Evolutionary conservation across 2,888 invertebrate genomes (phyloP), one percentile per base, ranked within the genome.

Genomic region (Choristoneura rosaceana): DNA sequence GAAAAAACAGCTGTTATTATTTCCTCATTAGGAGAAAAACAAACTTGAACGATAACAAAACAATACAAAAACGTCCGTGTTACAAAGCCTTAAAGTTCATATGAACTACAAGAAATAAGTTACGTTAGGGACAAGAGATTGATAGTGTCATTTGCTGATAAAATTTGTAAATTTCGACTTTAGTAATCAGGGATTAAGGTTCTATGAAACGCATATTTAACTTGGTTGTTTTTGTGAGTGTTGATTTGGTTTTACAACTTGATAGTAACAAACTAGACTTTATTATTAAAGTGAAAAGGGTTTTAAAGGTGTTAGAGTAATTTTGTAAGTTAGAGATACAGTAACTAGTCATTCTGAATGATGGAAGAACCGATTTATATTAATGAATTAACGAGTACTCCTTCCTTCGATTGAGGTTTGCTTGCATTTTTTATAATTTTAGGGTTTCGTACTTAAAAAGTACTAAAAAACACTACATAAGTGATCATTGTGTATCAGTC

Each of bases 21-120:
- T 91, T 89, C 78, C 87, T 88, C 89, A 90, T 92, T 92, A 92
- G 85, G 81, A 77, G 78, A 82, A 86, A 89, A 86, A 84, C 85
- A 77, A 82, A 76, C 67, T 75, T 79, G 75, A 59, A 67, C 45
- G 14, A 4, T 15, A n/a, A 38, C 2, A 52, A 60, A 60, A 12
- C 70, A 71, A 74, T 7, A 45, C 0, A 79, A 77, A 78, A 69
- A 59, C 66, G 70, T 45, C 73, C 69, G 65, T 81, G 78, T 15
- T 0, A 0, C 60, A 38, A 73, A 25, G 5, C 0, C 0, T 43
- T 77, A 78, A 75, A 62, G 76, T 74, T 45, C 59, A 68, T 15
- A 0, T 8, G 0, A 38, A 76, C 59, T 50, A 79, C 71, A 77
- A 55, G 5, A 55, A 25, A 69, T 76, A 38, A 63, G 73, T 75